phyloP scores from a whole-genome alignment of 2,113 vertebrate genomes.

The Paraplagusia blochii region DNA sequence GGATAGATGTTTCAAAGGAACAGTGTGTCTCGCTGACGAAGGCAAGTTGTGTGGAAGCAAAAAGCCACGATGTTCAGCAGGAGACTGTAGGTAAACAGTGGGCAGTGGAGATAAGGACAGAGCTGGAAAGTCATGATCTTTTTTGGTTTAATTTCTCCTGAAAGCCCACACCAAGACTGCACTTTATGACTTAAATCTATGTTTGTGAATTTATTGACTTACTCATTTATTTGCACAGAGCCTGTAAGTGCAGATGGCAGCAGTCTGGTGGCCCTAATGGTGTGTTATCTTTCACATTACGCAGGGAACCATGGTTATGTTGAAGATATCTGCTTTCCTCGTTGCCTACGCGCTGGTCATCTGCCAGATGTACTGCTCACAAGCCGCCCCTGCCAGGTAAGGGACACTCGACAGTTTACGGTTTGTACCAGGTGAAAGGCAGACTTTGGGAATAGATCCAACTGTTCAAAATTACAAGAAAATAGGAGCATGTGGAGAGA shows the following conservation, averaged over 20 bases:
- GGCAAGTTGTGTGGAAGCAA: slow-evolving; percentile 3
- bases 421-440: no score
- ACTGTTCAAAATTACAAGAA: background rate
- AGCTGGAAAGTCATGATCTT: slow-evolving; percentile 14
- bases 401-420: slow-evolving; percentile 50
- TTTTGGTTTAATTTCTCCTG: slow-evolving; percentile 7
- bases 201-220: slow-evolving; percentile 7
- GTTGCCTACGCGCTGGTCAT: slow-evolving; percentile 88
- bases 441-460: background rate
- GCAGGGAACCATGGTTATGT: slow-evolving; percentile 85
- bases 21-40: slow-evolving; percentile 11
- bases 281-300: slow-evolving; percentile 36
- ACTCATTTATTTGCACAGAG: background rate
- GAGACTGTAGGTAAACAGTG: slow-evolving; percentile 1
- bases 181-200: background rate
- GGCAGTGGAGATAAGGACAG: slow-evolving; percentile 10
- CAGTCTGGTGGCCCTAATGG: slow-evolving; percentile 22
- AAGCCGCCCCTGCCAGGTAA: slow-evolving; percentile 90
- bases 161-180: background rate
- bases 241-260: slow-evolving; percentile 8
- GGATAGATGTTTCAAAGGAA: slow-evolving; percentile 38
- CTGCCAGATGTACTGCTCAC: slow-evolving; percentile 88
- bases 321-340: slow-evolving; percentile 90
- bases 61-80: slow-evolving; percentile 26
- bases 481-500: background rate